These are phyloP conservation scores for Nymphalis c-album DNA, from an alignment of 2,888 invertebrate genomes.

Conservation along the genomic window DNA sequence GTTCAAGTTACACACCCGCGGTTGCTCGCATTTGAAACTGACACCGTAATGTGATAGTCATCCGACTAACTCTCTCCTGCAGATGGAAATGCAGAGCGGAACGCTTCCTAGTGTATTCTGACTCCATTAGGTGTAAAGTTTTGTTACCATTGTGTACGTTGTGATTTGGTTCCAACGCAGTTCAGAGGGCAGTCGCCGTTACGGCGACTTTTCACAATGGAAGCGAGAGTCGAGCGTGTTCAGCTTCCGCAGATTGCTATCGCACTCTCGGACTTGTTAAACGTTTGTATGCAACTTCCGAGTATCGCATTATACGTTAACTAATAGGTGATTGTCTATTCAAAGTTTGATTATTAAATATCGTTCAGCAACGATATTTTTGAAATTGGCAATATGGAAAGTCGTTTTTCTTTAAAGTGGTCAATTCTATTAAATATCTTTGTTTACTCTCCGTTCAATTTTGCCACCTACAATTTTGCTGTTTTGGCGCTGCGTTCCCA, in stretches of 20 bases:
- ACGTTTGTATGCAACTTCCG: constrained; percentile 58
- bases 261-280: constrained; percentile 55
- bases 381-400: neutral
- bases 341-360: neutral
- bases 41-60: constrained; percentile 68
- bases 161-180: constrained; percentile 58
- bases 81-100: constrained; percentile 75
- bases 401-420: neutral
- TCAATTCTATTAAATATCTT: constrained; percentile 46
- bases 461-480: constrained; percentile 46
- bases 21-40: constrained; percentile 62
- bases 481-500: constrained; percentile 57
- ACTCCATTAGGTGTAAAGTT: constrained; percentile 54
- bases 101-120: constrained; percentile 69
- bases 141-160: constrained; percentile 53
- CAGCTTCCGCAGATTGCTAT: constrained; percentile 69
- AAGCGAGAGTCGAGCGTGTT: constrained; percentile 65
- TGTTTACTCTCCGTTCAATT: constrained; percentile 45
- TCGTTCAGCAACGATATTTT: neutral
- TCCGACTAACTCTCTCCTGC: constrained; percentile 71
- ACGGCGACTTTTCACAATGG: constrained; percentile 68
- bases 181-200: constrained; percentile 69
- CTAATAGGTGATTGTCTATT: neutral
- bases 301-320: constrained; percentile 41
- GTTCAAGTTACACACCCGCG: constrained; percentile 72